phyloP scores from a whole-genome alignment of 2,113 vertebrate genomes.

The Vombatus ursinus region DNA sequence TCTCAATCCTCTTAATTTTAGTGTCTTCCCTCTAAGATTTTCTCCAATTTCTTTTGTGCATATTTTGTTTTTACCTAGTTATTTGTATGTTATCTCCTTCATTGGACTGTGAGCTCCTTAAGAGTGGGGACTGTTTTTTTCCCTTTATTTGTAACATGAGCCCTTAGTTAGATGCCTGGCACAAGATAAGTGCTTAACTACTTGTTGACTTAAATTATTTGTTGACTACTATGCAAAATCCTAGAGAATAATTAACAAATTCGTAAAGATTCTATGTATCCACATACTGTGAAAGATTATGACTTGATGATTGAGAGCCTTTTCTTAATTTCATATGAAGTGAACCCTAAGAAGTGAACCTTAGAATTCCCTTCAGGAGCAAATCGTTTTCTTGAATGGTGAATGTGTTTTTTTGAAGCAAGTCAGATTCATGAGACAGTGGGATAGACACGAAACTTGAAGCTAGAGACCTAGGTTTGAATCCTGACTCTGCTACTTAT shows the following conservation, averaged over 20 bases:
- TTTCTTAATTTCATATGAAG: not conserved
- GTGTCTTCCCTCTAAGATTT: not conserved
- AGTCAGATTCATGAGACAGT: not conserved
- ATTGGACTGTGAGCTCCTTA: not conserved
- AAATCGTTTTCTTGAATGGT: not conserved
- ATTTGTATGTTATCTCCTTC: not conserved
- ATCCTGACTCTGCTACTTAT: not conserved
- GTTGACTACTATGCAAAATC: not conserved
- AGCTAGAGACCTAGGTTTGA: not conserved
- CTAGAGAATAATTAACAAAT: slow-evolving; percentile 26
- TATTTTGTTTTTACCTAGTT: not conserved
- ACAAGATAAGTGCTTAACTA: not conserved
- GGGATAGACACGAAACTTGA: not conserved
- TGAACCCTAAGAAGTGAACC: not conserved
- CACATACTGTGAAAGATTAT: slow-evolving; percentile 6
- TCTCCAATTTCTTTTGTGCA: not conserved
- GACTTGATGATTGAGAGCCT: not conserved
- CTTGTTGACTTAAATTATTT: slow-evolving; percentile 1
- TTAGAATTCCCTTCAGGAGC: not conserved
- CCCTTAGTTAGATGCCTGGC: not conserved
- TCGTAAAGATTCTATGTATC: not conserved
- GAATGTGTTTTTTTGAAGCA: not conserved
- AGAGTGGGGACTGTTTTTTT: not conserved
- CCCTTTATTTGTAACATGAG: not conserved
- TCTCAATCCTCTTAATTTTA: not conserved